These are phyloP conservation scores for Diaprepes abbreviatus DNA, from an alignment of 2,888 invertebrate species.

Conservation along the genomic window DNA sequence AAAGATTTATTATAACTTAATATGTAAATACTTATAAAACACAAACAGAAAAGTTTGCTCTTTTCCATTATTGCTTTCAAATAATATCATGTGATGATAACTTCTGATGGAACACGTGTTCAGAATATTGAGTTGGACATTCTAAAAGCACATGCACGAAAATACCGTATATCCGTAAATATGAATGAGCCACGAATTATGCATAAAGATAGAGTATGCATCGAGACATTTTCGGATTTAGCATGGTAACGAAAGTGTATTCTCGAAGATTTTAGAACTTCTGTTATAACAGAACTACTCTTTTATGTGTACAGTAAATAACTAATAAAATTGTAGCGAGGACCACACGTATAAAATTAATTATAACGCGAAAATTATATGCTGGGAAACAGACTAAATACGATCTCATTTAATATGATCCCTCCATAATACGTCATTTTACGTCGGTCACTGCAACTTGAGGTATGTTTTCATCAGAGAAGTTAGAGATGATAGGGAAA, in stretches of 20 bases:
- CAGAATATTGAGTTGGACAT: not conserved
- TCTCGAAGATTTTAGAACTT: not conserved
- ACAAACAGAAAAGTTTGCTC: too few species aligned
- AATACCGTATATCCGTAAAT: conserved; percentile 4
- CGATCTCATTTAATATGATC: too few species aligned
- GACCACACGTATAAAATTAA: too few species aligned
- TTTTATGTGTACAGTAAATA: not conserved
- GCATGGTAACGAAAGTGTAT: not conserved
- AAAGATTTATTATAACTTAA: too few species aligned
- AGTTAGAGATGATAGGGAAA: too few species aligned
- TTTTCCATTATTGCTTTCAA: not conserved
- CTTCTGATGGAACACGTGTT: not conserved
- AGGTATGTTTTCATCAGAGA: too few species aligned
- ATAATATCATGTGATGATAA: not conserved
- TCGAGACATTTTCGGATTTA: not conserved
- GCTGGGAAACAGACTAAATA: too few species aligned
- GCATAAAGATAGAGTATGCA: not conserved
- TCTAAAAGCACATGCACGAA: conserved; percentile 6
- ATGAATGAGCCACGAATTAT: not conserved
- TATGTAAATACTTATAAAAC: too few species aligned
- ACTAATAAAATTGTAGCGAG: too few species aligned
- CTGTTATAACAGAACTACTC: not conserved
- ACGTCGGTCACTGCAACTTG: too few species aligned
- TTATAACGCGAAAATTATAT: too few species aligned
- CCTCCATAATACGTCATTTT: too few species aligned